These are phyloP conservation scores for Acanthurus lineatus DNA, from an alignment of 2,797 vertebrate species.

Conservation along the genomic window DNA sequence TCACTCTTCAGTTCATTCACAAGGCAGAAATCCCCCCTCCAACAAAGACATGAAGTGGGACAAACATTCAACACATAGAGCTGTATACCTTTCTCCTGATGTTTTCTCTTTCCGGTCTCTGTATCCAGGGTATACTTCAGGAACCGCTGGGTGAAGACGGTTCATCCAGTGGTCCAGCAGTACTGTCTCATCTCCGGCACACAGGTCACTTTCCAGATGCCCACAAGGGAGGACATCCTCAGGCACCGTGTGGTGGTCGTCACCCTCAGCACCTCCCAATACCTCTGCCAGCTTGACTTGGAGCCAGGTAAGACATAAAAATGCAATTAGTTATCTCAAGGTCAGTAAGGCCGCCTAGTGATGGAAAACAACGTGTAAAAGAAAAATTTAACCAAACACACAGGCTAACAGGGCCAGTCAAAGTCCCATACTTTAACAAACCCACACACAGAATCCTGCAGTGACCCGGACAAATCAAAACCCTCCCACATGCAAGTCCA, in stretches of 20 bases:
- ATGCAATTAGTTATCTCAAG: background rate
- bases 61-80: background rate
- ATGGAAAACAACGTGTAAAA: background rate
- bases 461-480: background rate
- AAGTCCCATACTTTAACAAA: background rate
- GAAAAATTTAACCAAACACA: no score
- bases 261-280: slow-evolving; percentile 98
- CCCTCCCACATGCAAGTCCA: background rate
- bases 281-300: slow-evolving; percentile 98
- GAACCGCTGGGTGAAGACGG: slow-evolving; percentile 99
- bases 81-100: slow-evolving; percentile 22
- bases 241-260: slow-evolving; percentile 96
- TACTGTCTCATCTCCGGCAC: slow-evolving; percentile 99
- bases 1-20: background rate
- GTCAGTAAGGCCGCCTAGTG: background rate
- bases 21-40: background rate
- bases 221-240: slow-evolving; percentile 95
- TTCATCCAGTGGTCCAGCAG: slow-evolving; percentile 98
- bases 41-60: background rate
- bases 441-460: background rate
- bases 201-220: slow-evolving; percentile 98
- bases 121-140: slow-evolving; percentile 96
- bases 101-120: background rate
- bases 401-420: background rate
- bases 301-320: slow-evolving; percentile 89